Conservation (phyloP, 2,113 vertebrate species). For the Syngnathus scovelli region DNA sequence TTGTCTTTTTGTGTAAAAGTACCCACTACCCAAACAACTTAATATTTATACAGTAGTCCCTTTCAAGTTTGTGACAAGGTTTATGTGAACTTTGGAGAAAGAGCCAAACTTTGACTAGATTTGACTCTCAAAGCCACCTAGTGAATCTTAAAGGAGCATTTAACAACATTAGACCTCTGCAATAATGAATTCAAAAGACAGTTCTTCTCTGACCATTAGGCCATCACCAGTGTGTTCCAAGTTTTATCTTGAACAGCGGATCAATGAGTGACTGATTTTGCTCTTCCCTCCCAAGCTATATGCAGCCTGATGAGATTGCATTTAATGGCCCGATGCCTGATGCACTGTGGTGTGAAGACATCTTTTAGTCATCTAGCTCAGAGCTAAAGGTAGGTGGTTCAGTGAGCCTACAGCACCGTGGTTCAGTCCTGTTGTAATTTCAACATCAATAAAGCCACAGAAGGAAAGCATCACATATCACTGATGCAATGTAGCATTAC, state of each 20-base stretch:
- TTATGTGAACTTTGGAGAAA: too few relatives aligned
- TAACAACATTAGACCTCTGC: too few relatives aligned
- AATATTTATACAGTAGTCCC: too few relatives aligned
- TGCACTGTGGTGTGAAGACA: constrained; percentile 16
- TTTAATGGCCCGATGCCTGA: constrained; percentile 26
- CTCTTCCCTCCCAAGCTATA: too few relatives aligned
- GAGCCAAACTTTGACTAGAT: too few relatives aligned
- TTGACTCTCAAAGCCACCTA: too few relatives aligned
- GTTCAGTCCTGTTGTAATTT: constrained; percentile 19
- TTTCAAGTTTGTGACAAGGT: too few relatives aligned
- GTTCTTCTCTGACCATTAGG: neutral
- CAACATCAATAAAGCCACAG: constrained; percentile 13
- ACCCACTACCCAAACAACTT: too few relatives aligned
- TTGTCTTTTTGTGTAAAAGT: too few relatives aligned
- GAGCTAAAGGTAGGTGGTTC: neutral
- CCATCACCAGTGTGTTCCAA: neutral
- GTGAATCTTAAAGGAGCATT: too few relatives aligned
- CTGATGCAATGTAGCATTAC: neutral
- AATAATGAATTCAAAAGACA: too few relatives aligned
- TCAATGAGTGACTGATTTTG: neutral
- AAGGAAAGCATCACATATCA: constrained; percentile 14
- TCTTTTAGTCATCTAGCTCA: constrained; percentile 15
- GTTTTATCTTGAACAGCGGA: neutral
- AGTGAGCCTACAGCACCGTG: constrained; percentile 1
- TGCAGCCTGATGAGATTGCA: constrained; percentile 11